These are phyloP conservation scores for Dynastes grantii DNA, from an alignment of 2,888 invertebrate genomes.

Conservation along the genomic window DNA sequence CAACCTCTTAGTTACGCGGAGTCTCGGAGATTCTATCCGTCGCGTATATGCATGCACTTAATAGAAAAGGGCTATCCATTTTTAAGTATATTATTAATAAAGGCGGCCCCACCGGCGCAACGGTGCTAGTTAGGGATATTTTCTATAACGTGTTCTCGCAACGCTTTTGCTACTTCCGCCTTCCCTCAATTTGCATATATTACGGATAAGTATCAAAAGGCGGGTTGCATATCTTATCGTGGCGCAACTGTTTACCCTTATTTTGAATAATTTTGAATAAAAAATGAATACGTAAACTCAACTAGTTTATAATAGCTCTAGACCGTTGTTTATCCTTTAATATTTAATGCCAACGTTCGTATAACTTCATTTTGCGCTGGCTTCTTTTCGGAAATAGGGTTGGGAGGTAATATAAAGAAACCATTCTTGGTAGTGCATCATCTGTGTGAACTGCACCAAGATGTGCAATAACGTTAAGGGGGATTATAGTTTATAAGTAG, in stretches of 20 bases:
- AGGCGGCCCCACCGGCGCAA: slow-evolving; percentile 13
- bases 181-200: slow-evolving; percentile 35
- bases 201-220: slow-evolving; percentile 34
- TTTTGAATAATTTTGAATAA: slow-evolving; percentile 35
- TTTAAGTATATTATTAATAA: slow-evolving; percentile 31
- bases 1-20: too few relatives aligned
- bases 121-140: slow-evolving; percentile 16
- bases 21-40: neutral
- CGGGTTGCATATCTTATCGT: slow-evolving; percentile 25
- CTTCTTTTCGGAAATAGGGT: too few relatives aligned
- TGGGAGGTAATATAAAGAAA: too few relatives aligned
- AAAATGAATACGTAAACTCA: slow-evolving; percentile 24
- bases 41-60: neutral
- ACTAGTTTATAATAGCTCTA: neutral
- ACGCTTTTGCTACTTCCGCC: slow-evolving; percentile 20
- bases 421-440: too few relatives aligned
- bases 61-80: slow-evolving; percentile 22
- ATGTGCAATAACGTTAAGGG: too few relatives aligned
- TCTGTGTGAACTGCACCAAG: too few relatives aligned
- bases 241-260: slow-evolving; percentile 17
- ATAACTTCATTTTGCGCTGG: too few relatives aligned
- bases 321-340: neutral
- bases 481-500: too few relatives aligned
- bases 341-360: too few relatives aligned
- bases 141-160: slow-evolving; percentile 28